Evolutionary conservation across 2,797 vertebrate species (phyloP).

Genomic region (Orestias chungarensis): DNA sequence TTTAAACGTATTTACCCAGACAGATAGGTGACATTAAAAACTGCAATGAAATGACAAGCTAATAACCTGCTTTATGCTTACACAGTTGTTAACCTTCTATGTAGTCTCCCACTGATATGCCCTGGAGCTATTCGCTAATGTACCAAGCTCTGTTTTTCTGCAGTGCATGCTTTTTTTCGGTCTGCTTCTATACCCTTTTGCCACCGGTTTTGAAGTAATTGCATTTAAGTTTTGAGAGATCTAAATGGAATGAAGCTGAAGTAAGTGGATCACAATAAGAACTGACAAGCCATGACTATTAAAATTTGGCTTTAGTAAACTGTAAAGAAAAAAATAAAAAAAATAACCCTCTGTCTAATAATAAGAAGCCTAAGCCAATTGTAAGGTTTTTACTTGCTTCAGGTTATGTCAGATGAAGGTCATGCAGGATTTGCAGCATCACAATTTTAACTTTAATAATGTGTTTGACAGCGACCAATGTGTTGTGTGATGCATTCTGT

Average conservation of each 20-base stretch:
- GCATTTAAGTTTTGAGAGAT: constrained; percentile 33
- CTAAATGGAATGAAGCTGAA: constrained; percentile 51
- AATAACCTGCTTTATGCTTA: constrained; percentile 40
- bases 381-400: constrained; percentile 32
- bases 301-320: constrained; percentile 43
- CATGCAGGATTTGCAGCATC: constrained; percentile 21
- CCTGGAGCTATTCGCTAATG: constrained; percentile 25
- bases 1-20: constrained; percentile 36
- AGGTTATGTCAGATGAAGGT: constrained; percentile 32
- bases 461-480: not conserved
- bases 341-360: constrained; percentile 1
- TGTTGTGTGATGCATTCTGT: not conserved
- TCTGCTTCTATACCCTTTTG: constrained; percentile 1
- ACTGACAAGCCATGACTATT: constrained; percentile 55
- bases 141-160: constrained; percentile 19
- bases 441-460: constrained; percentile 23
- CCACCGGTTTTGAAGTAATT: constrained; percentile 41
- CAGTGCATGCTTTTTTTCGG: constrained; percentile 10
- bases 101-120: constrained; percentile 34
- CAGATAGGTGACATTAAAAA: constrained; percentile 19
- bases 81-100: constrained; percentile 31
- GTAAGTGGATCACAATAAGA: constrained; percentile 43
- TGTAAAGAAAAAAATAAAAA: too few species aligned
- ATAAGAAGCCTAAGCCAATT: constrained; percentile 29
- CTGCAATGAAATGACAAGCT: constrained; percentile 29